Evolutionary conservation across 2,888 invertebrate species (phyloP).

Genomic region (Dasypogon diadema): DNA sequence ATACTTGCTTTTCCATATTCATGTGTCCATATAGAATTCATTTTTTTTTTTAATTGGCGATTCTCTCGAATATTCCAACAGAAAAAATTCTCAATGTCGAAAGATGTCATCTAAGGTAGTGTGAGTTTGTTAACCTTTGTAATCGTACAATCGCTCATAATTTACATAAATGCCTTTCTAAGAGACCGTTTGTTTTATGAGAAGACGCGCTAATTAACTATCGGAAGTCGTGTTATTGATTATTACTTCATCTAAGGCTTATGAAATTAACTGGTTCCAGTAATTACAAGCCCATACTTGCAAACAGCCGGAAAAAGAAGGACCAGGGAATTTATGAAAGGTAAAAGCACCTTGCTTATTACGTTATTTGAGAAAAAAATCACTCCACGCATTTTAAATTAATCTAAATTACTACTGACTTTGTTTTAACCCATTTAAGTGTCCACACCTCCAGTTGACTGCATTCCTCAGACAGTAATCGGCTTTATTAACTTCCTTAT

Average conservation of each 20-base stretch:
- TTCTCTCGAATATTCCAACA: slow-evolving; percentile 22
- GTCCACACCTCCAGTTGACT: background rate
- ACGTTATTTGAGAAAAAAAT: too few relatives aligned
- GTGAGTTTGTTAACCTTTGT: slow-evolving; percentile 41
- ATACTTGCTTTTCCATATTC: background rate
- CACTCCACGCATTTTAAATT: too few relatives aligned
- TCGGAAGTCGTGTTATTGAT: too few relatives aligned
- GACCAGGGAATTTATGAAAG: too few relatives aligned
- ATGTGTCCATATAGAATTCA: background rate
- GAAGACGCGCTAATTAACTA: background rate
- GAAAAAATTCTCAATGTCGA: background rate
- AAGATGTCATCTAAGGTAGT: background rate
- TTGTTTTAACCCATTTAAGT: background rate
- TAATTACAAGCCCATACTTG: too few relatives aligned
- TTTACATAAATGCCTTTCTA: slow-evolving; percentile 13
- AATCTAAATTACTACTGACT: background rate
- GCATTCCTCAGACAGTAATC: background rate
- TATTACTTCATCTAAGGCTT: too few relatives aligned
- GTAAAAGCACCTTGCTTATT: too few relatives aligned
- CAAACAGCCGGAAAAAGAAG: too few relatives aligned
- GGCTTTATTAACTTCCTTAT: background rate
- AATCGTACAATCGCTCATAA: slow-evolving; percentile 7
- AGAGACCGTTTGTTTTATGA: background rate
- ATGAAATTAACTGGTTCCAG: too few relatives aligned
- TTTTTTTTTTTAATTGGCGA: background rate